Base-by-base conservation (phyloP, 2,797 vertebrate genomes). In the Tragopan temminckii region DNA sequence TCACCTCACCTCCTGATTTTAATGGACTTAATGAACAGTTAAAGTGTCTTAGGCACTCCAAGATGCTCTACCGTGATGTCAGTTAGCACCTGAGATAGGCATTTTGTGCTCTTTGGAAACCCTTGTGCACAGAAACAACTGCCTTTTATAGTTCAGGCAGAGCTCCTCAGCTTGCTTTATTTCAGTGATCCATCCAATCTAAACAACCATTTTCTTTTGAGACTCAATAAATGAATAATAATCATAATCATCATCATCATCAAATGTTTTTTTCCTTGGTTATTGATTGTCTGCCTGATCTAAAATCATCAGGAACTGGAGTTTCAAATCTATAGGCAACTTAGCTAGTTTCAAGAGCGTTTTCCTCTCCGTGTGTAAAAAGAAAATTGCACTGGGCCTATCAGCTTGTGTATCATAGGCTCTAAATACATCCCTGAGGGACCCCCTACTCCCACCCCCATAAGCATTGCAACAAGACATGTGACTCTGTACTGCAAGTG, bases 11-110 rank as follows among this genome's bases (percentile, higher is more conserved):
- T 77, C 79, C 6, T 6, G 29, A 48, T 18, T 85, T 91, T 88
- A 88, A 92, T 77, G 81, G 70, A 70, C 52, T 90, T 95, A 94
- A 95, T 31, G 75, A 94, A 40, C 85, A 91, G 75, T 83, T 88
- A 58, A 94, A 85, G 24, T 43, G 53, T 84, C 97, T 88, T 66
- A 88, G 66, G 46, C 19, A 57, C 48, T 18, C 53, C 4, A 5
- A 52, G 16, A 90, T 87, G 64, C 69, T 66, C 75, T 85, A 67
- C 79, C 64, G 61, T 2, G 23, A 84, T 74, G 84, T 79, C 80
- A 82, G 46, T 71, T 72, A 95, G 21, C 68, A 96, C 61, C 74
- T 76, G 82, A 89, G 92, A 36, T 1, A 81, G 86, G 61, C 72
- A 83, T 64, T 75, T 80, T 25, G 7, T 31, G 27, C 33, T 84